Evolutionary conservation across 2,888 invertebrate species (phyloP).

Genomic region (Mythimna impura): DNA sequence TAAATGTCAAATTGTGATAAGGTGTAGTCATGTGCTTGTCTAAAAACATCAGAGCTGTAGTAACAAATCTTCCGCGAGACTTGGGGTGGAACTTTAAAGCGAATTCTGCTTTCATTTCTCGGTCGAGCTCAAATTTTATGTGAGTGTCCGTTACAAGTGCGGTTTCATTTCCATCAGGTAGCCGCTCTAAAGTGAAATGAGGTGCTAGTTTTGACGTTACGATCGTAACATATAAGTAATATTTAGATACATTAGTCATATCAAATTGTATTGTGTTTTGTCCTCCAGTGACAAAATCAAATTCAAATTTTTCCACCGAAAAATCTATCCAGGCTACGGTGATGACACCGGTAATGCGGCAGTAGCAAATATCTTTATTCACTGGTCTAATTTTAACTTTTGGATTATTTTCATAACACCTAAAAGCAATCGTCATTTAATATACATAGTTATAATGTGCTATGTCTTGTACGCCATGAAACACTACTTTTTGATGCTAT

Average conservation of each 20-base stretch:
- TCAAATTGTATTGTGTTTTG: constrained; percentile 78
- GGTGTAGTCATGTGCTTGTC: constrained; percentile 82
- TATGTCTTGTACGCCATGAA: background rate
- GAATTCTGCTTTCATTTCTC: constrained; percentile 69
- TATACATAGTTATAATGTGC: background rate
- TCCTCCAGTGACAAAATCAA: constrained; percentile 71
- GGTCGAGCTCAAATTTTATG: constrained; percentile 81
- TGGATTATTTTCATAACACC: constrained; percentile 81
- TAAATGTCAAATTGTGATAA: constrained; percentile 84
- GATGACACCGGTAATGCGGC: constrained; percentile 82
- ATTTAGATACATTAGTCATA: constrained; percentile 85
- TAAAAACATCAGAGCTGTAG: constrained; percentile 81
- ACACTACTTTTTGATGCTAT: background rate
- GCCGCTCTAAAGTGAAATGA: constrained; percentile 77
- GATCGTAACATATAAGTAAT: constrained; percentile 78
- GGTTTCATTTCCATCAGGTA: constrained; percentile 67
- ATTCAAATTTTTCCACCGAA: constrained; percentile 83
- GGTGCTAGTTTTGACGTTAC: constrained; percentile 79
- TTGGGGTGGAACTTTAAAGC: constrained; percentile 82
- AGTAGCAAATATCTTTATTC: constrained; percentile 83
- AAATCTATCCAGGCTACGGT: constrained; percentile 84
- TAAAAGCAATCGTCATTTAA: constrained; percentile 63
- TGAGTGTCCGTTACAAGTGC: constrained; percentile 72
- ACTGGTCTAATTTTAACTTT: constrained; percentile 80
- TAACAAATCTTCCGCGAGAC: constrained; percentile 79